These are phyloP conservation scores for Chaenodraco wilsoni DNA, from an alignment of 2,797 vertebrate species.

Conservation along the genomic window DNA sequence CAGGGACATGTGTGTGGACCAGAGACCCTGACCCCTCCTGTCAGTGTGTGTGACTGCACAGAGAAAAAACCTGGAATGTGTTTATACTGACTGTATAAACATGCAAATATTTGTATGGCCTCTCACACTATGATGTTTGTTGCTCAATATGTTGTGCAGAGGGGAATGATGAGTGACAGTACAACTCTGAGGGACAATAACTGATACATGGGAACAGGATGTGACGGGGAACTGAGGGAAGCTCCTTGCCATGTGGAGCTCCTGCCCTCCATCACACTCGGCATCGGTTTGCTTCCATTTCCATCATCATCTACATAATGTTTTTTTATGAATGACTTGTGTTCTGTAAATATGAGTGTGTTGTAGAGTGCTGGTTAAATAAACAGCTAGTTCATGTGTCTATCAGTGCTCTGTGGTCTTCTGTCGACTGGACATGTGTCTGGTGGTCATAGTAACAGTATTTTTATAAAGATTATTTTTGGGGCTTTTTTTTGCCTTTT, in stretches of 20 bases:
- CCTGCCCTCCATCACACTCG: not conserved
- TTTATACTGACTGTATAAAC: not conserved
- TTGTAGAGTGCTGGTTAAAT: slow-evolving; percentile 26
- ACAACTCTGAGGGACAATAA: not conserved
- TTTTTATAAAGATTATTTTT: no score
- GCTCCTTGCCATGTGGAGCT: not conserved
- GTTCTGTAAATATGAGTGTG: slow-evolving; percentile 28
- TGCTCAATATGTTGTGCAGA: not conserved
- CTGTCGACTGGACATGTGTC: not conserved
- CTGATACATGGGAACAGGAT: not conserved
- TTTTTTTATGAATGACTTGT: not conserved
- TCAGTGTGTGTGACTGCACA: not conserved
- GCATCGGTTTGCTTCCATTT: not conserved
- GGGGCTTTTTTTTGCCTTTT: no score
- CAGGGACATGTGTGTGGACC: not conserved
- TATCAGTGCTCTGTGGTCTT: not conserved
- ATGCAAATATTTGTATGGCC: not conserved
- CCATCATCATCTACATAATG: not conserved
- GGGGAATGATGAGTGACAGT: not conserved
- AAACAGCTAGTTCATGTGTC: slow-evolving; percentile 1
- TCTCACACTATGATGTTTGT: not conserved
- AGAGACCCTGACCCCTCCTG: not conserved
- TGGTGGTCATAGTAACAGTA: no score
- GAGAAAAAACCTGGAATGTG: not conserved
- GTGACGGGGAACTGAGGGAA: not conserved